phyloP scores from a whole-genome alignment of 2,797 vertebrate genomes.

The Lepus oiostolus region DNA sequence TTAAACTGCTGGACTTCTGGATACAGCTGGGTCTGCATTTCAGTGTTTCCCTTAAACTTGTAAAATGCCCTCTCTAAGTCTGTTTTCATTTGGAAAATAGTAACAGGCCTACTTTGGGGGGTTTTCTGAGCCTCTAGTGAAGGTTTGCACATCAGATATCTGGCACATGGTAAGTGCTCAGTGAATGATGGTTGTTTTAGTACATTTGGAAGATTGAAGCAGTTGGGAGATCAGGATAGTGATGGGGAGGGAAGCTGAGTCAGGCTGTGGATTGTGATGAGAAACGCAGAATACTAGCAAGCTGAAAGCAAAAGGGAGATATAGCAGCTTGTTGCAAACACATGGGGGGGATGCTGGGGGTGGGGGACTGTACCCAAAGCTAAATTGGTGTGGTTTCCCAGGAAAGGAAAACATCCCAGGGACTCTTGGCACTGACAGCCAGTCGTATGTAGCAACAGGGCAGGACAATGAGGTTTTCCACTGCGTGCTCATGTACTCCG shows the following conservation, averaged over 20 bases:
- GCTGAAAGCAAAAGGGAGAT: background rate
- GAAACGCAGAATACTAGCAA: background rate
- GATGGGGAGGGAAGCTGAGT: background rate
- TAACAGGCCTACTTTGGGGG: background rate
- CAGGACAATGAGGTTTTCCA: background rate
- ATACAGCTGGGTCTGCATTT: background rate
- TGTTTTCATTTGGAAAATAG: background rate
- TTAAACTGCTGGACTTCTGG: background rate
- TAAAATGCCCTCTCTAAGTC: background rate
- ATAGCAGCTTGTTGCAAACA: rapidly evolving
- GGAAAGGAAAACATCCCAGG: background rate
- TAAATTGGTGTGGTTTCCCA: background rate
- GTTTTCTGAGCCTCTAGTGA: background rate
- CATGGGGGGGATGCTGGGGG: background rate
- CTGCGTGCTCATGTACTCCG: background rate
- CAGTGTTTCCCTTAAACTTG: background rate
- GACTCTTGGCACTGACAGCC: background rate
- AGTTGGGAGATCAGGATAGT: background rate
- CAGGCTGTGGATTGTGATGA: background rate
- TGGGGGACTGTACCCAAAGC: background rate
- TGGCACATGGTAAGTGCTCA: background rate
- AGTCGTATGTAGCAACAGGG: background rate
- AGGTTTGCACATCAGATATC: background rate
- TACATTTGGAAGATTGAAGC: background rate
- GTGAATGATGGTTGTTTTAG: background rate